Percentiles rank a stretch among this genome's conserved stretches.
phyloP scores from a whole-genome alignment of 2,113 vertebrate species.

The Caloenas nicobarica region DNA sequence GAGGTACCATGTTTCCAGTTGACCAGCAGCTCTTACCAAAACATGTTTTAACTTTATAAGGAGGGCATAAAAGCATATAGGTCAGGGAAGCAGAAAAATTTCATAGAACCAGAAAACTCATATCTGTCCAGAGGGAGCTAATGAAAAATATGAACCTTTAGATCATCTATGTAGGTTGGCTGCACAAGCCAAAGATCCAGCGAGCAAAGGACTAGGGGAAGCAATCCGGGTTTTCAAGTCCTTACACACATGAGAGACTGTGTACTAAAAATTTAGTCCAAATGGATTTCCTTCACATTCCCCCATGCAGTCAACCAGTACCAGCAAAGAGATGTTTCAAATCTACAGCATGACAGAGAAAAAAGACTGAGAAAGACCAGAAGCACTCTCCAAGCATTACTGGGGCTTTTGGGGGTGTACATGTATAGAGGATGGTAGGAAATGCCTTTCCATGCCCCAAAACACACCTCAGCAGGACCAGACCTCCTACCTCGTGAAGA shows the following conservation, averaged over 20 bases:
- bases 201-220: neutral
- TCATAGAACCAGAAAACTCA: neutral
- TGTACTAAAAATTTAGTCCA: neutral
- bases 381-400: neutral
- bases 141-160: neutral
- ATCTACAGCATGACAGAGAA: neutral
- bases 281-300: neutral
- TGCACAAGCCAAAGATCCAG: neutral
- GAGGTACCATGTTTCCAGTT: neutral
- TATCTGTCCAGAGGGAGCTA: neutral
- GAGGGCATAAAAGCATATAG: neutral
- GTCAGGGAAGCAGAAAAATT: neutral
- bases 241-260: neutral
- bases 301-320: neutral
- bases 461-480: neutral
- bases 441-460: neutral
- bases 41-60: neutral
- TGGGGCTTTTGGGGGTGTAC: neutral
- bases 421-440: neutral
- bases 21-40: neutral
- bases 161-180: neutral
- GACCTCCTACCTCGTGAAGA: neutral
- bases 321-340: neutral
- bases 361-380: neutral
- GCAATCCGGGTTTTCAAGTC: neutral